Percentiles rank a stretch among this genome's conserved stretches.
phyloP scores from a whole-genome alignment of 2,797 vertebrate species.

The Cephalopachus bancanus region DNA sequence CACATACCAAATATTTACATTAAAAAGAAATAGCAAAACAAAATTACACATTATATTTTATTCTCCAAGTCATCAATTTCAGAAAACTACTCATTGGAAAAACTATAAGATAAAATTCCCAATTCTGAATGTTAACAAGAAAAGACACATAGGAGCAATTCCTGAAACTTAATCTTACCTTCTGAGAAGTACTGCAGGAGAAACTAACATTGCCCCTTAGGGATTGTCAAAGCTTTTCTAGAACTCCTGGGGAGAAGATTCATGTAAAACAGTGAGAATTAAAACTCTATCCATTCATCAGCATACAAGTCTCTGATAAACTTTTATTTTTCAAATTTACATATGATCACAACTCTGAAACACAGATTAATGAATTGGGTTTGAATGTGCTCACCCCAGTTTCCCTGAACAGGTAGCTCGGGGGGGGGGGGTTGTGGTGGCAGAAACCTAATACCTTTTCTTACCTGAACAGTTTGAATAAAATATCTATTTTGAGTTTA shows the following conservation, averaged over 20 bases:
- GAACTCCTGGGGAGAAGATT: not conserved
- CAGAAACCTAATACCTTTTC: not conserved
- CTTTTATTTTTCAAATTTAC: not conserved
- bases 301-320: not conserved
- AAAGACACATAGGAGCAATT: slow-evolving; percentile 49
- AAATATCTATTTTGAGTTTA: slow-evolving; percentile 26
- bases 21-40: slow-evolving; percentile 54
- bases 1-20: slow-evolving; percentile 72
- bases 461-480: slow-evolving; percentile 34
- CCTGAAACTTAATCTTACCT: slow-evolving; percentile 33
- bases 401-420: slow-evolving; percentile 28
- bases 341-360: slow-evolving; percentile 28
- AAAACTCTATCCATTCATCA: slow-evolving; percentile 40
- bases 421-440: not conserved
- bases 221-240: slow-evolving; percentile 76
- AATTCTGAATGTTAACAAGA: slow-evolving; percentile 45
- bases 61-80: slow-evolving; percentile 38
- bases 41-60: slow-evolving; percentile 59
- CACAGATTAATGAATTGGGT: not conserved
- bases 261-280: slow-evolving; percentile 51
- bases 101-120: slow-evolving; percentile 20
- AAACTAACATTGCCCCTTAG: not conserved
- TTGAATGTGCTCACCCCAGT: slow-evolving; percentile 1
- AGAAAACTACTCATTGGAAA: slow-evolving; percentile 64
- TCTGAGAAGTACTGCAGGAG: slow-evolving; percentile 21